Percentiles rank a stretch among this genome's conserved stretches.
Evolutionary conservation across 2,888 invertebrate species (phyloP).

Genomic region (Callinectes sapidus): DNA sequence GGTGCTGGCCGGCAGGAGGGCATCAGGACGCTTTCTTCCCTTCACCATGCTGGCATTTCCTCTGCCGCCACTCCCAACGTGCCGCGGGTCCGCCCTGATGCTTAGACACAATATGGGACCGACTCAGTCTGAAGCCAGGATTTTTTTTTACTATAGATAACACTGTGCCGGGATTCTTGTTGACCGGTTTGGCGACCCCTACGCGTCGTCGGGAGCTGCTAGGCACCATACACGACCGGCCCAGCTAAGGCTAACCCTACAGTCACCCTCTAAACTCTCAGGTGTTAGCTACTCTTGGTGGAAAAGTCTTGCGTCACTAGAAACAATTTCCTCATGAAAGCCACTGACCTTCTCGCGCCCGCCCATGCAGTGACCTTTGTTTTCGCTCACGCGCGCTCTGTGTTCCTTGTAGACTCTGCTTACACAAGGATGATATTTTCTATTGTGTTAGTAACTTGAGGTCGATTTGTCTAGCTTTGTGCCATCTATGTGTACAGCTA

Average conservation of each 20-base stretch:
- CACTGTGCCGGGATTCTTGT: conserved; percentile 16
- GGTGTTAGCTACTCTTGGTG: not conserved
- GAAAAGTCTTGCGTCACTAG: conserved; percentile 13
- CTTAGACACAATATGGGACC: conserved; percentile 13
- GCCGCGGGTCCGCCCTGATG: not conserved
- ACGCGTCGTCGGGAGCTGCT: conserved; percentile 14
- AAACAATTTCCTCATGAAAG: conserved; percentile 13
- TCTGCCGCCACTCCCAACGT: not conserved
- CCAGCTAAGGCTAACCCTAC: not conserved
- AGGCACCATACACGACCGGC: not conserved
- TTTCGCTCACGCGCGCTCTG: not conserved
- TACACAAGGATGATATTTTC: not conserved
- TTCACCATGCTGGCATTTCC: conserved; percentile 11
- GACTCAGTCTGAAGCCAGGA: not conserved
- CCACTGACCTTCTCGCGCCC: not conserved
- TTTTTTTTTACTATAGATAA: not conserved
- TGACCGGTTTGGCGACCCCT: conserved; percentile 7
- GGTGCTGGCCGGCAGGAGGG: not conserved
- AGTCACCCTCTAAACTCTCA: not conserved
- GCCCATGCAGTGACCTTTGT: not conserved
- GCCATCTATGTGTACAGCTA: not conserved
- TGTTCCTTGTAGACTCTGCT: not conserved
- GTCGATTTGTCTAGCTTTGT: not conserved
- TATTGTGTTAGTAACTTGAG: not conserved
- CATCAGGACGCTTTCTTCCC: not conserved